Conservation (phyloP, 2,888 invertebrate species). For the Dryocosmus kuriphilus region DNA sequence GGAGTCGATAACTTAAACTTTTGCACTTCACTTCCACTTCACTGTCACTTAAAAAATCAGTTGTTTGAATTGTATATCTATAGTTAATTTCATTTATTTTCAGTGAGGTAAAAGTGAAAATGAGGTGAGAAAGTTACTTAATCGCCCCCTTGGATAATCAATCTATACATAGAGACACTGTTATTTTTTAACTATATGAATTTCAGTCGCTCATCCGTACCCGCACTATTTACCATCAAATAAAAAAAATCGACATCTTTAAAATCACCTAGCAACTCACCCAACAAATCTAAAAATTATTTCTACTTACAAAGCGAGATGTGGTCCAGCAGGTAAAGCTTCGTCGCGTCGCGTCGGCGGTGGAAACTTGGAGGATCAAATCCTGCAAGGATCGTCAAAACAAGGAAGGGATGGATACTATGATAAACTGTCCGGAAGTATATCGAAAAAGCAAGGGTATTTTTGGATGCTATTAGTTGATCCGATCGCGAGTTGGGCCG, state of each 20-base stretch:
- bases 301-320: background rate
- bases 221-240: too few species aligned
- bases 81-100: too few species aligned
- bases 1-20: too few species aligned
- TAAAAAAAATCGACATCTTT: background rate
- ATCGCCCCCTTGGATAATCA: too few species aligned
- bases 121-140: too few species aligned
- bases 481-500: constrained; percentile 44
- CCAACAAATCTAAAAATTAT: background rate
- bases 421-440: background rate
- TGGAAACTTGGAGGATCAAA: background rate
- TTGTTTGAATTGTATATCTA: too few species aligned
- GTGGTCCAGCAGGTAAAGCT: background rate
- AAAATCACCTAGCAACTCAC: background rate
- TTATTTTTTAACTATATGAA: too few species aligned
- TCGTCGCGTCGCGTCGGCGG: constrained; percentile 14
- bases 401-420: background rate
- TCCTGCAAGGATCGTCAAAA: background rate
- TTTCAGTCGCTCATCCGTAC: too few species aligned
- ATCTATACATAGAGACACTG: too few species aligned
- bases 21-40: too few species aligned
- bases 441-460: background rate
- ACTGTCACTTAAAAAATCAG: too few species aligned
- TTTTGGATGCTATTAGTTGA: background rate
- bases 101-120: too few species aligned